Conservation (phyloP, 2,113 vertebrate genomes). For the Poicephalus gulielmi region DNA sequence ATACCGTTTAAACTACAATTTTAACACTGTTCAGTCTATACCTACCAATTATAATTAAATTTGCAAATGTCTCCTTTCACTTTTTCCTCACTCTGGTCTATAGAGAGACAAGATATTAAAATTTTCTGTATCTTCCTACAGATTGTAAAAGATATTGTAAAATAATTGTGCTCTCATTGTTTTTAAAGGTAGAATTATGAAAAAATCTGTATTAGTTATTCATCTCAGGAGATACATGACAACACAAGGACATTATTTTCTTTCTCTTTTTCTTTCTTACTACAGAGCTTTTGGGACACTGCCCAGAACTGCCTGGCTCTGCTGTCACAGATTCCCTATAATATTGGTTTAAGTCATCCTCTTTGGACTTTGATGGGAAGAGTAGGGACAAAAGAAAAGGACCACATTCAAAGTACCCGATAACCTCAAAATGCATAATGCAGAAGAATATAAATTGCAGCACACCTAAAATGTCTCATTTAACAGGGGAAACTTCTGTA, state of each 20-base stretch:
- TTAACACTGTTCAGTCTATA: neutral
- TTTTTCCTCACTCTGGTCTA: neutral
- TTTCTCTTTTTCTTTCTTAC: neutral
- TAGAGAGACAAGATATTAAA: neutral
- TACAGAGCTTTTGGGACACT: neutral
- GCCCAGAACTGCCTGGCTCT: neutral
- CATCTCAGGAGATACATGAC: neutral
- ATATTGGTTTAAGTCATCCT: neutral
- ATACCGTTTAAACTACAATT: neutral
- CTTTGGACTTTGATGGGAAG: neutral
- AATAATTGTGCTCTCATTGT: neutral
- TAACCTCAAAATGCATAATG: neutral
- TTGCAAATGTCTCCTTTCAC: neutral
- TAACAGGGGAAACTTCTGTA: neutral
- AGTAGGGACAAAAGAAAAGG: neutral
- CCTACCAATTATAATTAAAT: conserved; percentile 24
- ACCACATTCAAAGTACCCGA: neutral
- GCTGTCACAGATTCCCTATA: neutral
- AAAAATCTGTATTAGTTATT: neutral
- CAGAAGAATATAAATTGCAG: neutral
- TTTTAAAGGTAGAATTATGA: neutral
- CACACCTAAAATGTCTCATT: neutral
- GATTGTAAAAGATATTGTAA: neutral
- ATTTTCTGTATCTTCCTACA: neutral
- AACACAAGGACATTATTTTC: neutral